These are phyloP conservation scores for Nematostella vectensis DNA, from an alignment of 92 coral and sea anemone species.

Conservation along the genomic window DNA sequence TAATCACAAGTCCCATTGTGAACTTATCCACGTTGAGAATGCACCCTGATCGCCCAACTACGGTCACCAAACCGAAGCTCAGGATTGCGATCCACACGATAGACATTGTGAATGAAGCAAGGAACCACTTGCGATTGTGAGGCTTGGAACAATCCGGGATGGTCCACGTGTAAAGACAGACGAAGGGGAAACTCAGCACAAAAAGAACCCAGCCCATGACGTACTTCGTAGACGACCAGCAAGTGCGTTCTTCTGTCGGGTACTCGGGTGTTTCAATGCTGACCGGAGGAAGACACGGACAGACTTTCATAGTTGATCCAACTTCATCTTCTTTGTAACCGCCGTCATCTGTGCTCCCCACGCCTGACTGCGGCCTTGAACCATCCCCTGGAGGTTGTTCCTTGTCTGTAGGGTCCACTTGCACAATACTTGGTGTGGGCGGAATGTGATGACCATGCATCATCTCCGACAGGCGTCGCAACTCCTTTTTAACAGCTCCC, in stretches of 20 bases:
- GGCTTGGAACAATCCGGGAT: slow-evolving; percentile 92
- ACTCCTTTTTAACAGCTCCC: slow-evolving; percentile 70
- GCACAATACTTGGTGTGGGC: slow-evolving; percentile 35
- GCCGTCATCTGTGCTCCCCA: slow-evolving; percentile 14
- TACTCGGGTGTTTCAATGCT: slow-evolving; percentile 66
- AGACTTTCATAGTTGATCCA: slow-evolving; percentile 34
- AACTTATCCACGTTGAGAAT: slow-evolving; percentile 94
- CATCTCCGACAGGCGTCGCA: slow-evolving; percentile 61
- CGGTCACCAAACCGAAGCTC: slow-evolving; percentile 93
- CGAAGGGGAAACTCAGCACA: slow-evolving; percentile 77
- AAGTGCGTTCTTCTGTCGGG: slow-evolving; percentile 48
- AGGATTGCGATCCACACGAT: slow-evolving; percentile 96
- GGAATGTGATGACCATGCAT: slow-evolving; percentile 8
- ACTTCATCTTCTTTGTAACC: slow-evolving; percentile 17
- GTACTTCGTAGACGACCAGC: slow-evolving; percentile 29
- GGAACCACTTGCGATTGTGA: slow-evolving; percentile 90
- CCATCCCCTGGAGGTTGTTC: slow-evolving; percentile 9
- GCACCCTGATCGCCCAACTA: slow-evolving; percentile 96
- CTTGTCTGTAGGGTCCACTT: slow-evolving; percentile 60
- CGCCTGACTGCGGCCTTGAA: slow-evolving; percentile 23
- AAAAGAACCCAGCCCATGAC: slow-evolving; percentile 74
- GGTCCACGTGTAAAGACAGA: slow-evolving; percentile 91
- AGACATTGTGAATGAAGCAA: slow-evolving; percentile 75
- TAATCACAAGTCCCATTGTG: slow-evolving; percentile 95
- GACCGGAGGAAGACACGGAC: slow-evolving; percentile 78